These are phyloP conservation scores for Apis dorsata DNA, from an alignment of 1,140 invertebrate species.

Conservation along the genomic window DNA sequence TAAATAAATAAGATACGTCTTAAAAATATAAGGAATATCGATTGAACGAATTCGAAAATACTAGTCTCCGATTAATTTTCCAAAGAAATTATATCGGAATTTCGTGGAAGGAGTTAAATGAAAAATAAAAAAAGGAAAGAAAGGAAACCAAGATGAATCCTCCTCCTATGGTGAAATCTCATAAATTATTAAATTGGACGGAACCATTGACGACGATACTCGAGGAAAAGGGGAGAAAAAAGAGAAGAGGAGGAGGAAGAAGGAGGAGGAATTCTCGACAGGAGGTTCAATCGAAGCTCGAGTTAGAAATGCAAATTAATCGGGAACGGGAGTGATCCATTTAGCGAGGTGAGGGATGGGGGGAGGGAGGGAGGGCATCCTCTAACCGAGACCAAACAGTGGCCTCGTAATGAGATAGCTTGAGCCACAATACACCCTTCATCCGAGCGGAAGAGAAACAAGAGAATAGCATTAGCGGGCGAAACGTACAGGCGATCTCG, in stretches of 20 bases:
- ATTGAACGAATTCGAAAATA: no score
- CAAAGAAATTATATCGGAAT: no score
- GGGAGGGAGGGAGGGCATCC: conserved; percentile 46
- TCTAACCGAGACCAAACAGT: conserved; percentile 71
- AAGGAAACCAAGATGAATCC: background rate
- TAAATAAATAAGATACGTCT: no score
- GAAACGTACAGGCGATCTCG: conserved; percentile 72
- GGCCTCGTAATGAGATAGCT: conserved; percentile 76
- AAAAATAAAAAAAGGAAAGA: no score
- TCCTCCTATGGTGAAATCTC: background rate
- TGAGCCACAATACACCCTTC: conserved; percentile 77
- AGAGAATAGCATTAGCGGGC: conserved; percentile 77
- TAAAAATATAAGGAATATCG: no score
- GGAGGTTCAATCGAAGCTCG: conserved; percentile 28
- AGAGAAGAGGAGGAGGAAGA: no score
- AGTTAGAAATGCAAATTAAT: conserved; percentile 74
- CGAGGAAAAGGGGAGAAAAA: no score
- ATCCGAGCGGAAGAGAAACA: conserved; percentile 78
- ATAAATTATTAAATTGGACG: background rate
- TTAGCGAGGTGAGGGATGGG: conserved; percentile 12
- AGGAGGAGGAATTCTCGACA: no score
- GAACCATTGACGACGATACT: background rate
- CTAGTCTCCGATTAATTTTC: no score
- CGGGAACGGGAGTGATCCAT: conserved; percentile 61
- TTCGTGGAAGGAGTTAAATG: no score